A percentile compares a stretch with the other conserved stretches of the same genome.
These are phyloP conservation scores for Spodoptera litura DNA, from an alignment of 1,140 invertebrate species.

Conservation along the genomic window DNA sequence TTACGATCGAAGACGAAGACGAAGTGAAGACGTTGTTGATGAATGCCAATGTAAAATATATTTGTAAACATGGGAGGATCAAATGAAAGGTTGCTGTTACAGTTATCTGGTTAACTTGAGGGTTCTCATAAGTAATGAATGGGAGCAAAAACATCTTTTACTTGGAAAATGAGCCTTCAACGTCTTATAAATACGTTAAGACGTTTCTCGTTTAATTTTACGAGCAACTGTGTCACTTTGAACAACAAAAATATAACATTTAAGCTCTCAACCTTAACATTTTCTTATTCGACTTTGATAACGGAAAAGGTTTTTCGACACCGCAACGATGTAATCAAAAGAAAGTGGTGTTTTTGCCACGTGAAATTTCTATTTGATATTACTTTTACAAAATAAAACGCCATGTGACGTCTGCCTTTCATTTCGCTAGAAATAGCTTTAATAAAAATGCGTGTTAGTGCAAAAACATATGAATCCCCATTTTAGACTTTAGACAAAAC, in stretches of 20 bases:
- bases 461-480: not conserved
- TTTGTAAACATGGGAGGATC: constrained; percentile 2
- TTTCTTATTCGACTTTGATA: constrained; percentile 12
- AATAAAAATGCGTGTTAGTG: not conserved
- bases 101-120: not conserved
- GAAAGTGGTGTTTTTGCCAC: not conserved
- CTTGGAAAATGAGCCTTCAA: constrained; percentile 1
- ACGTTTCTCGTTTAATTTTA: constrained; percentile 21
- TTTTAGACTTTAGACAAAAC: constrained; percentile 7
- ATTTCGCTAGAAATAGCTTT: not conserved
- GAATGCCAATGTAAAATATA: not conserved
- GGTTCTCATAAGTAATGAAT: constrained; percentile 1
- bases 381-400: not conserved
- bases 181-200: not conserved
- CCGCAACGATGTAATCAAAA: constrained; percentile 25
- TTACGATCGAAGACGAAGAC: not conserved
- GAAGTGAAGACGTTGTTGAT: not conserved
- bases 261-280: constrained; percentile 17
- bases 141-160: constrained; percentile 13
- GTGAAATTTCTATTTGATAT: not conserved
- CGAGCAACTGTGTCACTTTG: constrained; percentile 22
- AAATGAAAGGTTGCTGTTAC: not conserved
- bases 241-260: constrained; percentile 22
- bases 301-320: constrained; percentile 19
- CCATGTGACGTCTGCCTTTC: not conserved